Percentiles rank a stretch among this genome's conserved stretches.
These are phyloP conservation scores for Zhuqinia jingwanae DNA, from an alignment of 2,888 invertebrate genomes.

Conservation along the genomic window DNA sequence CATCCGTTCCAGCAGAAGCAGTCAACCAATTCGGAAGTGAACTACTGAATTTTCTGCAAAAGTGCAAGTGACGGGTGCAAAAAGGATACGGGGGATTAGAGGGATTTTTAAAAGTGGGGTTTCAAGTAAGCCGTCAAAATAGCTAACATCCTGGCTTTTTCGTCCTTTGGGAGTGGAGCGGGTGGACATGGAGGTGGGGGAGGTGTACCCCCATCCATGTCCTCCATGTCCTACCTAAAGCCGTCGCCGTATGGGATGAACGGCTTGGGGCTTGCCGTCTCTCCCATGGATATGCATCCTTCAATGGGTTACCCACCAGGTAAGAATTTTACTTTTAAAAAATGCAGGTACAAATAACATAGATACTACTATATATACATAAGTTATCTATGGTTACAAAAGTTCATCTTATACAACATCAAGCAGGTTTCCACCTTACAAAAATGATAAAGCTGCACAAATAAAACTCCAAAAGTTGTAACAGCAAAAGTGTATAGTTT, in stretches of 20 bases:
- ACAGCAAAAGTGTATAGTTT: too few species aligned
- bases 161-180: slow-evolving; percentile 84
- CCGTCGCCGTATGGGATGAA: slow-evolving; percentile 84
- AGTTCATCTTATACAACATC: too few species aligned
- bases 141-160: slow-evolving; percentile 82
- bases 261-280: slow-evolving; percentile 83
- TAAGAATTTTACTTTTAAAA: slow-evolving; percentile 78
- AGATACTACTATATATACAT: too few species aligned
- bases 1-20: background rate
- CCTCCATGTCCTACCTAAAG: slow-evolving; percentile 82
- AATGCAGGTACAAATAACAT: background rate
- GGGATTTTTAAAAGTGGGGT: slow-evolving; percentile 58
- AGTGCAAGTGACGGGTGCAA: slow-evolving; percentile 54
- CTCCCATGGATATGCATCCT: slow-evolving; percentile 86
- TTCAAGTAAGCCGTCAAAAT: slow-evolving; percentile 75
- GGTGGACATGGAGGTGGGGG: slow-evolving; percentile 82
- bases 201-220: slow-evolving; percentile 82
- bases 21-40: slow-evolving; percentile 26
- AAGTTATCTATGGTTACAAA: too few species aligned
- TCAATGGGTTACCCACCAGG: slow-evolving; percentile 86
- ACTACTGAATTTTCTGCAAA: slow-evolving; percentile 36
- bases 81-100: slow-evolving; percentile 55
- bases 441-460: background rate
- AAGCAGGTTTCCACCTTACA: too few species aligned
- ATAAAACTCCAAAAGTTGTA: background rate